Conservation (phyloP, 1,140 invertebrate genomes). For the Hyles euphorbiae region DNA sequence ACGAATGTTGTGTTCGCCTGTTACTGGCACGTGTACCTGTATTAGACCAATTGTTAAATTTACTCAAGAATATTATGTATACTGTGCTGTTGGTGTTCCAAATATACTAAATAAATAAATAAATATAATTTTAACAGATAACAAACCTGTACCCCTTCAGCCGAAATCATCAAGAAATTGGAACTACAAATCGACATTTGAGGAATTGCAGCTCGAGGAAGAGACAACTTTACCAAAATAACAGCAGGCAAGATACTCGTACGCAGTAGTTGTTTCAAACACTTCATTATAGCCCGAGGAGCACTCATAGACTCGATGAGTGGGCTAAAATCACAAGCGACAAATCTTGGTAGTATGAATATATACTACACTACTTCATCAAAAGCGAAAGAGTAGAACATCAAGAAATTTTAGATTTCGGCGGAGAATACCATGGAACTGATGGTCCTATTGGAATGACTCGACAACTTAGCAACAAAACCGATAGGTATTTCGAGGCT, state of each 20-base stretch:
- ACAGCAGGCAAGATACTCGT: conserved; percentile 14
- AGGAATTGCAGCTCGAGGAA: background rate
- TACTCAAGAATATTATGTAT: no score
- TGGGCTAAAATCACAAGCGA: conserved; percentile 9
- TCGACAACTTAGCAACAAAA: background rate
- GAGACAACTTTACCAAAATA: background rate
- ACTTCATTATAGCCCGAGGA: conserved; percentile 6
- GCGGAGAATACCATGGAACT: conserved; percentile 7
- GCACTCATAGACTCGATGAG: conserved; percentile 2
- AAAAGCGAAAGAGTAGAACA: conserved; percentile 15
- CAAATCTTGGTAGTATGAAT: conserved; percentile 13
- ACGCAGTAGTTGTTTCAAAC: conserved; percentile 9
- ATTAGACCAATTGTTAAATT: no score
- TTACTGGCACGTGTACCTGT: no score
- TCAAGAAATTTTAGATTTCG: conserved; percentile 8
- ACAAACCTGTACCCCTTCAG: conserved; percentile 4
- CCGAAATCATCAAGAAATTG: conserved; percentile 11
- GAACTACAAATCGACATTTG: conserved; percentile 1
- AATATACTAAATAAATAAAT: no score
- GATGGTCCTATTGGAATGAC: conserved; percentile 9
- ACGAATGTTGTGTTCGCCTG: no score
- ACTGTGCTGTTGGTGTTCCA: no score
- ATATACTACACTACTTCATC: conserved; percentile 12
- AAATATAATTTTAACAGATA: conserved; percentile 2
- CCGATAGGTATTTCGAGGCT: conserved; percentile 1